A percentile compares a stretch with the other conserved stretches of the same genome.
These are phyloP conservation scores for Carassius auratus DNA, from an alignment of 2,113 vertebrate species.

Conservation along the genomic window DNA sequence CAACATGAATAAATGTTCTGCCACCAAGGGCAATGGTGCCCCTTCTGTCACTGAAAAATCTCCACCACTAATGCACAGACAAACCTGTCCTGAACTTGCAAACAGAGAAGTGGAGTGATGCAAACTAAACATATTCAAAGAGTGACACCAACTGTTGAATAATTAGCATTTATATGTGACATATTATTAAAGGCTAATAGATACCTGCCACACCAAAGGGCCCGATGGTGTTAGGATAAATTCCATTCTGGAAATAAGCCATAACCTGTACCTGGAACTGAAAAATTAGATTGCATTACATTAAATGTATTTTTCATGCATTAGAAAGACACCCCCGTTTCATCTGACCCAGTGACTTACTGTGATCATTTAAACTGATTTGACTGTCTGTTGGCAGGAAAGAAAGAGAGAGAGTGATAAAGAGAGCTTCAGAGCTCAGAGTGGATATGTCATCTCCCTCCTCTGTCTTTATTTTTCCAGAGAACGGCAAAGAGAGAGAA, in stretches of 20 bases:
- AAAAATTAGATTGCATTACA: neutral
- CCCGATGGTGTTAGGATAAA: neutral
- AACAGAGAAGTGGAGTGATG: too few relatives aligned
- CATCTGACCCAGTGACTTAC: slow-evolving; percentile 13
- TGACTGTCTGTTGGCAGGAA: neutral
- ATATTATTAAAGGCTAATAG: neutral
- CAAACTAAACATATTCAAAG: neutral
- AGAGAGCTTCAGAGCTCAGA: slow-evolving; percentile 8
- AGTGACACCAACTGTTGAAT: neutral
- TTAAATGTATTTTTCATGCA: slow-evolving; percentile 6
- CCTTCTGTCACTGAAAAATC: too few relatives aligned
- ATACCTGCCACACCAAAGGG: neutral
- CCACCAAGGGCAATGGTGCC: too few relatives aligned
- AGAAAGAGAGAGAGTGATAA: slow-evolving; percentile 22
- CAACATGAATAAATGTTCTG: too few relatives aligned
- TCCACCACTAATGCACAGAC: too few relatives aligned
- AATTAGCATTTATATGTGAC: slow-evolving; percentile 1
- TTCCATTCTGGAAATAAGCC: neutral
- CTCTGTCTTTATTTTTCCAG: slow-evolving; percentile 3
- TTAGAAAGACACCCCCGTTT: neutral
- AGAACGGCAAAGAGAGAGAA: slow-evolving; percentile 50
- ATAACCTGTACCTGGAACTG: neutral
- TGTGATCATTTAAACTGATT: neutral
- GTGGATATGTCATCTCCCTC: slow-evolving; percentile 23
- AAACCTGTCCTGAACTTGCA: too few relatives aligned